Evolutionary conservation across 2,797 vertebrate species (phyloP), one percentile per base, ranked within the genome.

Genomic region (Coccyzus lansbergi): DNA sequence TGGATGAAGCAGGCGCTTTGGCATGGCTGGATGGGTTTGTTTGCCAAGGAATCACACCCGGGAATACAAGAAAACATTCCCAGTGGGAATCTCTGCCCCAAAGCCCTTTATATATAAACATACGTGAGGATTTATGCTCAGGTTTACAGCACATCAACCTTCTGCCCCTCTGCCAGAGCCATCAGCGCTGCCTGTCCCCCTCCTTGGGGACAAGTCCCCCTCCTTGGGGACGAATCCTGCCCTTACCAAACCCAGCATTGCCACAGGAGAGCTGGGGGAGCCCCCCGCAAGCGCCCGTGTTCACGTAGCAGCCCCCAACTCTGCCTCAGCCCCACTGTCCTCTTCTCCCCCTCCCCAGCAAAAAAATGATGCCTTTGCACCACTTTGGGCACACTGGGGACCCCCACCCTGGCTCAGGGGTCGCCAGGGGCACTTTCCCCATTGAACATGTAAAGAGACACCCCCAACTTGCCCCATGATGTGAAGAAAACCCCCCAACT

Each of bases 21-120:
- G 36, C 1, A 0, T 64, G 56, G 18, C 19, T 15, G 19, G 83
- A 42, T 49, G 92, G 92, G 60, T 86, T 24, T 42, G 1, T 75
- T 81, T 91, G 94, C 94, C 83, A 71, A 94, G 94, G 86, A 86
- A 95, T 91, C 38, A 5, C 88, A 59, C 33, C n/a, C n/a, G n/a
- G n/a, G n/a, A n/a, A n/a, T n/a, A n/a, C 40, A 16, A 42, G 40
- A 16, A 16, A 16, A 42, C n/a, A n/a, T 42, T 42, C 40, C 40
- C 40, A 42, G 16, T 42, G 40, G 40, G 40, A 42, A 42, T 42
- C 79, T 3, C 31, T 7, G 26, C 7, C 64, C 85, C 7, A 4
- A 79, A 58, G 74, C 44, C 36, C 78, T 34, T 34, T 31, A 12
- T 5, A 46, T 36, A 58, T 24, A 36, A 80, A 92, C 26, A 25